Conservation (phyloP, 2,797 vertebrate species). For the Danio tinwini region DNA sequence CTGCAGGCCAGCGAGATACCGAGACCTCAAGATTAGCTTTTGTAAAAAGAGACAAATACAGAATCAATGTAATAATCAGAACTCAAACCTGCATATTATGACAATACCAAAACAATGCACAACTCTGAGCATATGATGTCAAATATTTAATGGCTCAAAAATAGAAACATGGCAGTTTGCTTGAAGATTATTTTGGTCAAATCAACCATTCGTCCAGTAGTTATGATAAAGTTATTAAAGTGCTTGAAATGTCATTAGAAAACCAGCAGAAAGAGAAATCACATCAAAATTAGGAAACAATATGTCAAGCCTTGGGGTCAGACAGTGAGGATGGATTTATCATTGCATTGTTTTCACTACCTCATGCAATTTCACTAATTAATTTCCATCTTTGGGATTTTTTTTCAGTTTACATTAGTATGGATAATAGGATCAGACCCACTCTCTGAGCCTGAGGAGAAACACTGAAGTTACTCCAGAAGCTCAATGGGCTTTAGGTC, state of each 20-base stretch:
- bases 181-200: neutral
- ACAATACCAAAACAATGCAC: neutral
- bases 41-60: neutral
- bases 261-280: neutral
- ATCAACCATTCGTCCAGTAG: neutral
- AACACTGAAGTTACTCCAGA: too few species aligned
- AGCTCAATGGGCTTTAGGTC: too few species aligned
- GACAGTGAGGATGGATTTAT: too few species aligned
- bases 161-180: neutral
- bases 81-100: neutral
- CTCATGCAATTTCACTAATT: too few species aligned
- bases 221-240: neutral
- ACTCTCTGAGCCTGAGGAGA: too few species aligned
- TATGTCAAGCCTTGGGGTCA: too few species aligned
- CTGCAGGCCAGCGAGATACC: neutral
- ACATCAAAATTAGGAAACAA: too few species aligned
- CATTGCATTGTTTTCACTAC: too few species aligned
- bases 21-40: neutral
- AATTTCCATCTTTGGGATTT: too few species aligned
- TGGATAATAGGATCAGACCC: too few species aligned
- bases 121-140: neutral
- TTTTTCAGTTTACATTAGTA: too few species aligned
- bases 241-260: neutral
- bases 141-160: slow-evolving; percentile 25
- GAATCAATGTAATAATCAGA: neutral